Evolutionary conservation across 2,797 vertebrate species (phyloP).

Genomic region (Agapornis canus): DNA sequence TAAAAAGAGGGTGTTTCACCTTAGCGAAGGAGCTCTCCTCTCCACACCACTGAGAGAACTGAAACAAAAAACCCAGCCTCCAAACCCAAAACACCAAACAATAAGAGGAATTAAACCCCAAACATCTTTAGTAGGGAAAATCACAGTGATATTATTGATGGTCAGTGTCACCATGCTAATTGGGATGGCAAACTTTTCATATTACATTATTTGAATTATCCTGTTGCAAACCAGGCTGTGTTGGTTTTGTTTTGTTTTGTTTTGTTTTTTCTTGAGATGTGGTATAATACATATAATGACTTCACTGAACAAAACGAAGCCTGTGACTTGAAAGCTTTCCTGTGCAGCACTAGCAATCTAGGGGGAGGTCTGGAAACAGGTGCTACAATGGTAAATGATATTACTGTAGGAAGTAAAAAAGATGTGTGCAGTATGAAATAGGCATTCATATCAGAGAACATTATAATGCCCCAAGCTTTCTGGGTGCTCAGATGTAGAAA

Average conservation of each 20-base stretch:
- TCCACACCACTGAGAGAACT: not conserved
- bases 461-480: not conserved
- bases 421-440: not conserved
- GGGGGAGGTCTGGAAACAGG: not conserved
- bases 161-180: not conserved
- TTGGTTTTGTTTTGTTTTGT: not conserved
- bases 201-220: not conserved
- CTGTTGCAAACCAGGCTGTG: not conserved
- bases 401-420: not conserved
- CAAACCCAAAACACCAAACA: not conserved
- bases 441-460: not conserved
- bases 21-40: not conserved
- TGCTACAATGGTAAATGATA: not conserved
- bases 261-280: not conserved
- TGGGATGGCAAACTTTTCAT: not conserved
- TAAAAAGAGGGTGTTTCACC: not conserved
- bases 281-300: not conserved
- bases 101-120: not conserved
- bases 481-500: slow-evolving; percentile 30
- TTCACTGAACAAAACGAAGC: not conserved
- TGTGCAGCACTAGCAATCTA: not conserved
- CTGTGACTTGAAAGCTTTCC: not conserved
- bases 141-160: not conserved
- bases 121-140: not conserved
- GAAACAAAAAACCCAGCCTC: not conserved